Evolutionary conservation across 2,113 vertebrate genomes (phyloP).

Genomic region (Megaleporinus macrocephalus): DNA sequence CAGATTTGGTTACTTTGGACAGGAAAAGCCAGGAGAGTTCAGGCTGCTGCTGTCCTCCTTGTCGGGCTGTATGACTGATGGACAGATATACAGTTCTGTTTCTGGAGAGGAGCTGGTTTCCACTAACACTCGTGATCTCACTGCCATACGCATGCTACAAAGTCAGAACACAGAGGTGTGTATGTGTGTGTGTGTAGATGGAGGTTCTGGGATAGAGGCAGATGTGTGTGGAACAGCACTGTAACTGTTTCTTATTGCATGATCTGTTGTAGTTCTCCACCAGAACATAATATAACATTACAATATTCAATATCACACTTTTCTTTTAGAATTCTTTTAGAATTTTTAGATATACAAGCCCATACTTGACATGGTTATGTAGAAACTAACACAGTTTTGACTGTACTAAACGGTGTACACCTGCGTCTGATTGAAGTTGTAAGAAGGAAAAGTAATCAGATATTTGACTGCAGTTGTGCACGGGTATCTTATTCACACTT

Average conservation of each 20-base stretch:
- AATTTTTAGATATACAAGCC: no score
- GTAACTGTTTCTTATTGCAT: not conserved
- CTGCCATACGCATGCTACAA: slow-evolving; percentile 81
- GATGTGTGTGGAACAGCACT: not conserved
- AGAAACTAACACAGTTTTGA: no score
- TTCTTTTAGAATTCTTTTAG: no score
- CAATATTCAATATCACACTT: no score
- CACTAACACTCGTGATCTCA: slow-evolving; percentile 78
- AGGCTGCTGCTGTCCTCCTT: slow-evolving; percentile 86
- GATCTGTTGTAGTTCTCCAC: no score
- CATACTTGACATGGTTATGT: no score
- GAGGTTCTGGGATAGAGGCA: not conserved
- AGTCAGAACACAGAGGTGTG: slow-evolving; percentile 84
- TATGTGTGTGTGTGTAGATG: not conserved
- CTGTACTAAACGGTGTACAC: no score
- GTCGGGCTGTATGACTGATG: slow-evolving; percentile 88
- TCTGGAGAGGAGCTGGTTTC: slow-evolving; percentile 85
- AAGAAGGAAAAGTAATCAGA: no score
- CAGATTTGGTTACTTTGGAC: slow-evolving; percentile 93
- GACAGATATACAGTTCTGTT: slow-evolving; percentile 80
- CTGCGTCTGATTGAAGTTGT: no score
- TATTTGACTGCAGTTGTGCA: no score
- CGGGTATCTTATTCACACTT: no score
- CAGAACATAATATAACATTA: no score
- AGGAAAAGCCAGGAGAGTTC: slow-evolving; percentile 78